These are phyloP conservation scores for Triplophysa rosa DNA, from an alignment of 2,113 vertebrate genomes.

Conservation along the genomic window DNA sequence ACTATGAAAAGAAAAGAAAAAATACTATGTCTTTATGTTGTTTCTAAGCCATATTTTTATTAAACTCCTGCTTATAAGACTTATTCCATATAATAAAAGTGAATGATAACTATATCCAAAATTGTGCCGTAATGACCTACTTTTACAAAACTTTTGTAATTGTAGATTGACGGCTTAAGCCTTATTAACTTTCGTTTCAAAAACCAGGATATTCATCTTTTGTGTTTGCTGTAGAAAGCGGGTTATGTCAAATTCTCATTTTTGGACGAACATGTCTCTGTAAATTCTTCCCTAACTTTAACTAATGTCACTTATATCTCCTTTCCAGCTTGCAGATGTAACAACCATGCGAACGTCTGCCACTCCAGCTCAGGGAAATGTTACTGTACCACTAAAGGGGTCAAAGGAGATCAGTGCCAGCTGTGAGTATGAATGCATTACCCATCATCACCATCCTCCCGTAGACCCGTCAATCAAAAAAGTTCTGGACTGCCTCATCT, in stretches of 20 bases:
- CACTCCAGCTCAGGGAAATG: slow-evolving; percentile 95
- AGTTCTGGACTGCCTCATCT: not conserved
- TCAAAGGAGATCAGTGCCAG: slow-evolving; percentile 97
- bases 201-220: too few relatives aligned
- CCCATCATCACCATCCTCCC: slow-evolving; percentile 16
- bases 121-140: not conserved
- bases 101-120: not conserved
- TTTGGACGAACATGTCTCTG: not conserved
- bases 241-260: too few relatives aligned
- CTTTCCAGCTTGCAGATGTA: slow-evolving; percentile 43
- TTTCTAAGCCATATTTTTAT: too few relatives aligned
- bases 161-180: not conserved
- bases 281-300: not conserved
- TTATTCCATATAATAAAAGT: too few relatives aligned
- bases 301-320: not conserved
- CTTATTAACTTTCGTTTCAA: too few relatives aligned
- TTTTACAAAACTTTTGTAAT: too few relatives aligned
- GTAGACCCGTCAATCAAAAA: not conserved
- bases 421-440: slow-evolving; percentile 81
- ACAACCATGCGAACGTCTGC: slow-evolving; percentile 89
- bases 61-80: too few relatives aligned
- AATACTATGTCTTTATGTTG: too few relatives aligned
- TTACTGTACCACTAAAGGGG: slow-evolving; percentile 95
- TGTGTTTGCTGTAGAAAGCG: too few relatives aligned
- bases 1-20: too few relatives aligned